phyloP scores from a whole-genome alignment of 64 coral and sea anemone genomes.

The Actinia tenebrosa region DNA sequence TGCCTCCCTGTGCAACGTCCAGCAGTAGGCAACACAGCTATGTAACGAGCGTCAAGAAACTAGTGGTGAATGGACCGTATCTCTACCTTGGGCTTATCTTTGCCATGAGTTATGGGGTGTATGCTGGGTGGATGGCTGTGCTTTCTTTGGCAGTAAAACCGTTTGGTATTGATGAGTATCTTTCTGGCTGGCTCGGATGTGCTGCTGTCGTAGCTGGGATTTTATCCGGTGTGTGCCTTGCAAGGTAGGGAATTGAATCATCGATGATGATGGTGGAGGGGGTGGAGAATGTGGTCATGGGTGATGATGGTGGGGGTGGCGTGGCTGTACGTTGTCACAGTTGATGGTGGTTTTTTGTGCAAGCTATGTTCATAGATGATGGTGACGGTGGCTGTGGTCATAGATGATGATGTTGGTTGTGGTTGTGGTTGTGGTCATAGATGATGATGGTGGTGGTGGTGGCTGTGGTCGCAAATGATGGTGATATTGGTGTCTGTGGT shows the following conservation, averaged over 20 bases:
- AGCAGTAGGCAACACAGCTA: conserved; percentile 25
- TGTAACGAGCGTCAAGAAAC: background rate
- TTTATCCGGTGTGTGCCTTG: conserved; percentile 58
- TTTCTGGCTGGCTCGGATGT: conserved; percentile 79
- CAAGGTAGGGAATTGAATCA: conserved; percentile 31
- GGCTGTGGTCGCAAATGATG: no score
- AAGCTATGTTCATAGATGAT: no score
- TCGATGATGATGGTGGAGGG: no score
- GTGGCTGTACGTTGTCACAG: no score
- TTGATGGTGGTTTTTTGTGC: no score
- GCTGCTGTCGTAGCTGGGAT: conserved; percentile 48
- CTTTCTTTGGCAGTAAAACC: conserved; percentile 53
- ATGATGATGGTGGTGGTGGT: no score
- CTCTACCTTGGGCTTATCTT: conserved; percentile 40
- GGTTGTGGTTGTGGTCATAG: no score
- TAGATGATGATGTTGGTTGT: no score
- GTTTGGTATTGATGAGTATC: conserved; percentile 49
- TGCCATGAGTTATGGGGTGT: conserved; percentile 45
- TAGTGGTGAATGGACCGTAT: conserved; percentile 19
- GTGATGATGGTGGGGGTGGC: no score
- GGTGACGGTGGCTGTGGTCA: no score
- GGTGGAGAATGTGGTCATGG: no score
- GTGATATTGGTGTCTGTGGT: no score
- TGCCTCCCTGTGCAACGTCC: conserved; percentile 29
- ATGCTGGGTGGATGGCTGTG: conserved; percentile 59